Base-by-base conservation (phyloP, 2,888 invertebrate species). In the Oligia strigilis region DNA sequence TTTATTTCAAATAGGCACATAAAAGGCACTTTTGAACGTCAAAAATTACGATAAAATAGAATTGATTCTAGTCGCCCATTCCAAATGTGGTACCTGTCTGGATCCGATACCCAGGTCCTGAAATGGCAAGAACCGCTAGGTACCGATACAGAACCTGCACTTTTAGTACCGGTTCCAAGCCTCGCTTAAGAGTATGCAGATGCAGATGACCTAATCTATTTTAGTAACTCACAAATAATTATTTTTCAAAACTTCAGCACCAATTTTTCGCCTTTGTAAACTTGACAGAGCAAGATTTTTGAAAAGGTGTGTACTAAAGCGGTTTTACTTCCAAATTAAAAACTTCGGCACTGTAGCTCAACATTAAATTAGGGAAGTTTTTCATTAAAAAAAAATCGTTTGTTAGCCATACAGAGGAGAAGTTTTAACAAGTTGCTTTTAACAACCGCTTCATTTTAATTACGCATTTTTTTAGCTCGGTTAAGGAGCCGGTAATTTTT, bases 241-340 rank as follows among this genome's bases (percentile, higher is more conserved):
- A 14, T 46, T 77, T 23, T 46, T 19, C 17, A n/a, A 64, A 43
- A 65, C 13, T 46, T 52, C 40, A 64, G 17, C 13, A 19, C 2
- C 36, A 62, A 23, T 49, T 36, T 17, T 43, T 76, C 49, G 19
- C 65, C 6, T 46, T 49, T 46, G 43, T 13, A 8, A 58, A 78
- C 46, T 55, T n/a, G 23, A 72, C 29, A 46, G 29, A 40, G 17
- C 8, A 9, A 85, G 71, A 19, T 60, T 46, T 17, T 58, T 43
- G 62, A 72, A 43, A 29, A 69, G 5, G 5, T 43, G 1, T 23
- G 8, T 8, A n/a, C 17, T 23, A n/a, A 84, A 72, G 60, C 3
- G 40, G 9, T 40, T 52, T 58, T 40, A 52, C n/a, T 80, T 40
- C 14, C 4, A 80, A 80, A 84, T 72, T 72, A 49, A 85, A 80